Base-by-base conservation (phyloP, 1,140 invertebrate genomes). In the Drosophila simulans region DNA sequence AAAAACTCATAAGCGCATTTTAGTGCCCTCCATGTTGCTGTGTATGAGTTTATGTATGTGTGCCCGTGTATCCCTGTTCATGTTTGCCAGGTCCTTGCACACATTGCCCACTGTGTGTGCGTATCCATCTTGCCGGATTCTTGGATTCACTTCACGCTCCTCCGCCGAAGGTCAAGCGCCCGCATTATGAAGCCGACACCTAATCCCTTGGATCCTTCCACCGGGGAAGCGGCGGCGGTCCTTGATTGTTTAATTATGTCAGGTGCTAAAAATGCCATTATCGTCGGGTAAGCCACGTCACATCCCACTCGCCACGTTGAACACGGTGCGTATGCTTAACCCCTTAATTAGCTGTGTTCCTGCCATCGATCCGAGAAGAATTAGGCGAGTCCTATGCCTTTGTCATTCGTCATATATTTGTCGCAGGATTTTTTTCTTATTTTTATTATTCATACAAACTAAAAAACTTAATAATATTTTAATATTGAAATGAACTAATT, bases 1-100 rank as follows among this genome's bases (percentile, higher is more conserved):
- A 89, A 89, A 76, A 80, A 84, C 77, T 89, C 84, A 89, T 89
- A 89, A 89, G 84, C 84, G 84, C 80, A 89, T 89, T 84, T 88
- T 80, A 80, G 80, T 81, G 72, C 63, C 82, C 55, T 57, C 73
- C 71, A 63, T 57, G 60, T 46, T 22, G 13, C 25, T 45, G 39
- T 68, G 15, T 55, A n/a, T 68, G 13, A 45, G 17, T 43, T 42
- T 43, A 11, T 43, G 27, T 56, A 37, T 53, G 46, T 25, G 71
- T 51, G 17, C 25, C 43, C 52, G 31, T 43, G 51, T 48, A 40
- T 40, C 42, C 45, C 39, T 35, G 53, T 51, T 35, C 37, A 25
- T 76, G 53, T 76, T 77, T 68, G 46, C 72, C 42, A 59, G 53
- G 59, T 74, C 72, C 70, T 75, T 75, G 52, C 60, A 68, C 42